Conservation (phyloP, 2,113 vertebrate genomes). For the Podarcis muralis region DNA sequence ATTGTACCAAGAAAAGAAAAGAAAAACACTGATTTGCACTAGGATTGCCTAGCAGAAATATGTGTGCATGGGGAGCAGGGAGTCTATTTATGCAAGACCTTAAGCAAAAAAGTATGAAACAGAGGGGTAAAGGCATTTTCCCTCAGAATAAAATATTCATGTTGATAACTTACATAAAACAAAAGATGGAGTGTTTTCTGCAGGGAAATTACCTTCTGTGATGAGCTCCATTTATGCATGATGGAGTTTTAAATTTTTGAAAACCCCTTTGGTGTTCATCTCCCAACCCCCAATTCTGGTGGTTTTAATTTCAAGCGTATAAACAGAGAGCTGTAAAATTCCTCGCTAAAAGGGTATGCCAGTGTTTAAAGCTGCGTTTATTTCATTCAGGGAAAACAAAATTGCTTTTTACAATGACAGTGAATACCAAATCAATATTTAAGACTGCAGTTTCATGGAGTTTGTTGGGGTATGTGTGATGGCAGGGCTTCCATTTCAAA, state of each 20-base stretch:
- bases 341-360: constrained; percentile 72
- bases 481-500: constrained; percentile 55
- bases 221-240: constrained; percentile 85
- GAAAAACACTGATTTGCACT: not conserved
- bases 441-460: constrained; percentile 57
- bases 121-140: constrained; percentile 71
- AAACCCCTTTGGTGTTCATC: constrained; percentile 81
- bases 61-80: not conserved
- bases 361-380: constrained; percentile 76
- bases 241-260: constrained; percentile 86
- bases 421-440: constrained; percentile 77
- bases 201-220: constrained; percentile 84
- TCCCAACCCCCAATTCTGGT: constrained; percentile 69
- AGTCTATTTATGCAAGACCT: constrained; percentile 60
- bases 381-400: constrained; percentile 61
- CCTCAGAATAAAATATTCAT: constrained; percentile 83
- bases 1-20: not conserved
- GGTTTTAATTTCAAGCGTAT: constrained; percentile 78
- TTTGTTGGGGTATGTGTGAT: constrained; percentile 8
- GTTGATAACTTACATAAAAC: constrained; percentile 85
- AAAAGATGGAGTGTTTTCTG: constrained; percentile 85
- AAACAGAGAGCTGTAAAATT: constrained; percentile 79
- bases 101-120: constrained; percentile 62
- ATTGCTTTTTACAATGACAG: constrained; percentile 69
- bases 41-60: constrained; percentile 56